Evolutionary conservation across 2,113 vertebrate genomes (phyloP).

Genomic region (Chrysemys picta): DNA sequence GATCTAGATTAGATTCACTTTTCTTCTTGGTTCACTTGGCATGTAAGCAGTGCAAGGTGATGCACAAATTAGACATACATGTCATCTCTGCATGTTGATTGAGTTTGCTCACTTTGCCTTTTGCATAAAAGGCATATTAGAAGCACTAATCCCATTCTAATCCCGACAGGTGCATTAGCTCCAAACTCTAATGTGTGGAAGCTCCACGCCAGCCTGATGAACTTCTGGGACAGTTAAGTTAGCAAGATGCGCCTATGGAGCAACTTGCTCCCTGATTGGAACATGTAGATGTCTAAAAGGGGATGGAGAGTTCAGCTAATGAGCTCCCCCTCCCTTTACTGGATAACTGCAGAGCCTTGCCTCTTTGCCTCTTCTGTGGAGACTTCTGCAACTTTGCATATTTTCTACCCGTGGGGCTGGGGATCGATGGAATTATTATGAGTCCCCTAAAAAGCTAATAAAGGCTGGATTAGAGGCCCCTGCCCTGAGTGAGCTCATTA

Average conservation of each 20-base stretch:
- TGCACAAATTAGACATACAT: too few species aligned
- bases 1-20: constrained; percentile 28
- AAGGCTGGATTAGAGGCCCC: neutral
- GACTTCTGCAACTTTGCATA: neutral
- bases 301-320: neutral
- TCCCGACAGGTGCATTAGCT: neutral
- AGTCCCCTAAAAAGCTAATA: neutral
- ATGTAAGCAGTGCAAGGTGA: neutral
- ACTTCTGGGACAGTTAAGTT: neutral
- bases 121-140: neutral
- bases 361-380: neutral
- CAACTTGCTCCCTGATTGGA: neutral
- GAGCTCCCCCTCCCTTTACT: neutral
- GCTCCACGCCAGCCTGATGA: neutral
- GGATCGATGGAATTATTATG: neutral
- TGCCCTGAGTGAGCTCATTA: neutral
- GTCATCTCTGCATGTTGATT: neutral
- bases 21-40: neutral
- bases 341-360: neutral
- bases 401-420: neutral
- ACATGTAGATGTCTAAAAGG: neutral
- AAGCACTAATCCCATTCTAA: neutral
- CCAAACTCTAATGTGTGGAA: neutral
- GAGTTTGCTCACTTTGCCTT: neutral
- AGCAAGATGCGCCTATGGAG: neutral